A percentile compares a stretch with the other conserved stretches of the same genome.
Evolutionary conservation across 2,888 invertebrate species (phyloP).

Genomic region (Neuroscelio doddi): DNA sequence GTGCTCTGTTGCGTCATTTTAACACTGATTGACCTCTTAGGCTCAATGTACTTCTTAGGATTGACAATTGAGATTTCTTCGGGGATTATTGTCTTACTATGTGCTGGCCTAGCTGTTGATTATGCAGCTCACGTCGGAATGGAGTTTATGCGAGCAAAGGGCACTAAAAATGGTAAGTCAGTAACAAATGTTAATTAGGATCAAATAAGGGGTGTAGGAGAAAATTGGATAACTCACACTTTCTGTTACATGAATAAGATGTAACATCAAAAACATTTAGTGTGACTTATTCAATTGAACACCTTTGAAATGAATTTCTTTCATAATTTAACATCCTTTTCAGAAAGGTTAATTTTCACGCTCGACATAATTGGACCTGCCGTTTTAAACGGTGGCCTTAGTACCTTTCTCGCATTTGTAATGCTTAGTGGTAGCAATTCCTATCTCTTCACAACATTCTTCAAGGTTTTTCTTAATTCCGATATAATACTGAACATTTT

Average conservation of each 20-base stretch:
- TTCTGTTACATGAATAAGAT: no score
- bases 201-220: no score
- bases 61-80: conserved; percentile 73
- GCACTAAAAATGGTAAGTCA: conserved; percentile 69
- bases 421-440: conserved; percentile 72
- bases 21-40: conserved; percentile 72
- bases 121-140: conserved; percentile 74
- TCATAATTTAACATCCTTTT: no score
- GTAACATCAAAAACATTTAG: no score
- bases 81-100: conserved; percentile 72
- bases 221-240: no score
- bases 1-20: conserved; percentile 72
- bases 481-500: conserved; percentile 4
- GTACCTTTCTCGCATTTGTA: conserved; percentile 74
- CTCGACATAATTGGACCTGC: conserved; percentile 73
- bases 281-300: no score
- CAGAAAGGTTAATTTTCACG: conserved; percentile 68
- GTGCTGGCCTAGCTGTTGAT: conserved; percentile 74
- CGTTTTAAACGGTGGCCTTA: conserved; percentile 74
- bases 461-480: conserved; percentile 70
- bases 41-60: conserved; percentile 73
- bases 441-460: conserved; percentile 74
- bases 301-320: no score
- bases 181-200: conserved; percentile 15
- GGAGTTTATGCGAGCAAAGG: conserved; percentile 71